These are phyloP conservation scores for Meteorus colon DNA, from an alignment of 2,888 invertebrate species.

Conservation along the genomic window DNA sequence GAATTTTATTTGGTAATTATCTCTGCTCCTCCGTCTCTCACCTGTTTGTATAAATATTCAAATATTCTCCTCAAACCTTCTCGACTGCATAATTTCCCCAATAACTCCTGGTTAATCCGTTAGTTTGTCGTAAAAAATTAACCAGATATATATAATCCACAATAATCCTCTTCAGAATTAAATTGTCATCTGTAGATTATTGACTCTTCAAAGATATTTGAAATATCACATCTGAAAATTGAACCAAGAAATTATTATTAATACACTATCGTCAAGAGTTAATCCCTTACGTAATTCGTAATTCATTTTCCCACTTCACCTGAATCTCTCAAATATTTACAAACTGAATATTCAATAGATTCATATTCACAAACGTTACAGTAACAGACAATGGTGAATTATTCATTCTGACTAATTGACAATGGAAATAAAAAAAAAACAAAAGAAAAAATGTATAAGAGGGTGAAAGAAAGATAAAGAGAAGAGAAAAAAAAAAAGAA, in stretches of 20 bases:
- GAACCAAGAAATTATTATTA: not conserved
- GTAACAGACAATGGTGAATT: not conserved
- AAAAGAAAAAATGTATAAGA: too few relatives aligned
- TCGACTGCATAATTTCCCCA: constrained; percentile 31
- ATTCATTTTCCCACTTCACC: not conserved
- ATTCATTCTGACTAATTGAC: not conserved
- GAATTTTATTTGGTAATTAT: not conserved
- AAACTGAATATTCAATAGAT: constrained; percentile 1
- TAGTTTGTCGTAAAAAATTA: constrained; percentile 13
- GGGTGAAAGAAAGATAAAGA: not conserved
- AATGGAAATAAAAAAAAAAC: not conserved
- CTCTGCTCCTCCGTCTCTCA: not conserved
- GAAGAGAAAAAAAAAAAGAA: not conserved
- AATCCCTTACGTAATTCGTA: not conserved
- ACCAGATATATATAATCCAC: not conserved
- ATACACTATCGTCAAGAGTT: too few relatives aligned
- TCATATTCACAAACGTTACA: not conserved
- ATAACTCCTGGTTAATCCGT: constrained; percentile 26
- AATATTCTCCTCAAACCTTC: not conserved
- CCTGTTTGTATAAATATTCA: not conserved
- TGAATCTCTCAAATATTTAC: not conserved
- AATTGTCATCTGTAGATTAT: constrained; percentile 20
- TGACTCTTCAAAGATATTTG: constrained; percentile 2
- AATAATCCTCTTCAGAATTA: constrained; percentile 13
- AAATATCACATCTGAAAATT: not conserved